Base-by-base conservation (phyloP, 2,888 invertebrate genomes). In the Philereme vetulata region DNA sequence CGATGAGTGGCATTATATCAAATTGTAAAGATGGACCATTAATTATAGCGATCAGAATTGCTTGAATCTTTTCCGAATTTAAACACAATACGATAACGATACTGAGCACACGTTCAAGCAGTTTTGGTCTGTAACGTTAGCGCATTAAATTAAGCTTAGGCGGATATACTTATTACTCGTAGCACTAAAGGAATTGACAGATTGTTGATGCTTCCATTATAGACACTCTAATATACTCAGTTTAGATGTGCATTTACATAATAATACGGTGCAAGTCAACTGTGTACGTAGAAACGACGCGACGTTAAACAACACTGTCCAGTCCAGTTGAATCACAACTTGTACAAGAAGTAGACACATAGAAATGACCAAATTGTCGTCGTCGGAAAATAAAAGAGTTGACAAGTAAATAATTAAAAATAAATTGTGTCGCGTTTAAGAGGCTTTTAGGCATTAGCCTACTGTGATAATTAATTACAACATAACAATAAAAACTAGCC, bases 21-120 rank as follows among this genome's bases (percentile, higher is more conserved):
- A 87, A 84, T 81, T 80, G 88, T 88, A 89, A 90, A 90, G 86
- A 88, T 84, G 90, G 91, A 91, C 91, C 91, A 91, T 86, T 87
- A 71, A 71, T 56, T 49, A 73, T 74, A 77, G 76, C 71, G 74
- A 72, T 74, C 66, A 70, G 76, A 82, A 83, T 84, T 81, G 84
- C 74, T 80, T 77, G 78, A 71, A 68, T 65, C 34, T 51, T 34
- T 54, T 36, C 33, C 42, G 55, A 44, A 48, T 46, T 46, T 46
- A 51, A 64, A 55, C 57, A 56, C 44, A 51, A 60, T n/a, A 64
- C 46, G 45, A 56, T 62, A 62, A 54, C 51, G 49, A 61, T 66
- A 52, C 65, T 66, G 60, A 56, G 58, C 56, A 57, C 49, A 60
- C 64, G 62, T 72, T 76, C 75, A 77, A 82, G 80, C 81, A 80